Evolutionary conservation across 2,888 invertebrate genomes (phyloP).

Genomic region (Lingula anatina): DNA sequence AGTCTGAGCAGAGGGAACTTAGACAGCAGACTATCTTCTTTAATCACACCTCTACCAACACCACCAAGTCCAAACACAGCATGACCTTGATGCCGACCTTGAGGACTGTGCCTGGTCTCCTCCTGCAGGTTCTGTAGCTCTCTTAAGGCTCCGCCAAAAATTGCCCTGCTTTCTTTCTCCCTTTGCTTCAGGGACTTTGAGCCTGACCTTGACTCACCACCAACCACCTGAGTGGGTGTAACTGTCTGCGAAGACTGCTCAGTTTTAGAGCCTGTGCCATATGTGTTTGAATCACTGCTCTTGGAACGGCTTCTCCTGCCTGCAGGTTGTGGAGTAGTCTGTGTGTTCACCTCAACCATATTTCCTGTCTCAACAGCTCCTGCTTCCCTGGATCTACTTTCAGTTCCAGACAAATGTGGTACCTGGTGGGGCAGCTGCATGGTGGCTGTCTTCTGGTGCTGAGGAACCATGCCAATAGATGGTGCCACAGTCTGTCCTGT

Average conservation of each 20-base stretch:
- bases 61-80: not conserved
- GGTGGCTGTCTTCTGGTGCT: not conserved
- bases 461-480: not conserved
- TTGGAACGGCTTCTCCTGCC: too few relatives aligned
- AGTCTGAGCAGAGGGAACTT: not conserved
- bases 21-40: not conserved
- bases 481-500: too few relatives aligned
- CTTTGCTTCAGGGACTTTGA: too few relatives aligned
- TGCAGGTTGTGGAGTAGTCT: too few relatives aligned
- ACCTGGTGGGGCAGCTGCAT: too few relatives aligned
- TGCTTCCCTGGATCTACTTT: not conserved
- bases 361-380: not conserved
- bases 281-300: too few relatives aligned
- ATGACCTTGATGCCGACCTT: not conserved
- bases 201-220: too few relatives aligned
- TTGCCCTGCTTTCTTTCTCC: constrained; percentile 9
- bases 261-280: not conserved
- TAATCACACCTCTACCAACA: not conserved
- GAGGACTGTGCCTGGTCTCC: not conserved
- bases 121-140: constrained; percentile 28
- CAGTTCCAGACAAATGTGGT: too few relatives aligned
- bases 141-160: constrained; percentile 18
- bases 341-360: not conserved
- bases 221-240: not conserved
- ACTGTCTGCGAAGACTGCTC: not conserved